Percentiles rank a stretch among this genome's conserved stretches.
Evolutionary conservation across 2,113 vertebrate genomes (phyloP).

Genomic region (Cryptoleucopteryx plumbea): DNA sequence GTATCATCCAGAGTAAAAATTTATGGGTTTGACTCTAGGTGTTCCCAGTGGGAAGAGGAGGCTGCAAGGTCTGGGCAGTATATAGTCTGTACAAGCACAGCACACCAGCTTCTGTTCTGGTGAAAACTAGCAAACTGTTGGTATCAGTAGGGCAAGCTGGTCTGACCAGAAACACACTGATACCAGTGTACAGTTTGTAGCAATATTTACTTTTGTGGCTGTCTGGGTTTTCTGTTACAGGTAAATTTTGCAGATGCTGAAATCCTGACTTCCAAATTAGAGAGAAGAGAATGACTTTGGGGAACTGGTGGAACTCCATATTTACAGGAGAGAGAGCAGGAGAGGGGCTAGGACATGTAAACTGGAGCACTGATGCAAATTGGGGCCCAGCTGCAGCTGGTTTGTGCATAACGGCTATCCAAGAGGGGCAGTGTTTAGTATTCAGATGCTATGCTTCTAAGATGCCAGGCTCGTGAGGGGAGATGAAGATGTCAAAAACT

Average conservation of each 20-base stretch:
- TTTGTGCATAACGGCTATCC: not conserved
- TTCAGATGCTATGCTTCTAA: not conserved
- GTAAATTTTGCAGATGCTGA: not conserved
- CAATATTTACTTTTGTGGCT: not conserved
- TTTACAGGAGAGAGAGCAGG: not conserved
- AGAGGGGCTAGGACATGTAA: not conserved
- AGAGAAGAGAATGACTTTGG: not conserved
- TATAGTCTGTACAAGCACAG: not conserved
- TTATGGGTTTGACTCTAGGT: rapidly evolving
- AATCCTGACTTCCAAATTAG: not conserved
- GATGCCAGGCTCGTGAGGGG: not conserved
- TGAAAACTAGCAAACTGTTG: not conserved
- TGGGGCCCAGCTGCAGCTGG: not conserved
- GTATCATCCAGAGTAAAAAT: not conserved
- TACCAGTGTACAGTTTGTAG: not conserved
- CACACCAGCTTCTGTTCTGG: not conserved
- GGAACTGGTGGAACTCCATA: not conserved
- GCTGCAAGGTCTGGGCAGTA: not conserved
- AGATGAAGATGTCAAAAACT: conserved; percentile 38
- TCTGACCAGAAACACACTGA: not conserved
- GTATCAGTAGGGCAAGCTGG: not conserved
- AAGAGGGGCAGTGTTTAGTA: not conserved
- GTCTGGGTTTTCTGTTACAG: not conserved
- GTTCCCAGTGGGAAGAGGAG: not conserved
- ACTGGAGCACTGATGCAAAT: not conserved